phyloP scores from a whole-genome alignment of 2,888 invertebrate genomes.

The Dryococelus australis region DNA sequence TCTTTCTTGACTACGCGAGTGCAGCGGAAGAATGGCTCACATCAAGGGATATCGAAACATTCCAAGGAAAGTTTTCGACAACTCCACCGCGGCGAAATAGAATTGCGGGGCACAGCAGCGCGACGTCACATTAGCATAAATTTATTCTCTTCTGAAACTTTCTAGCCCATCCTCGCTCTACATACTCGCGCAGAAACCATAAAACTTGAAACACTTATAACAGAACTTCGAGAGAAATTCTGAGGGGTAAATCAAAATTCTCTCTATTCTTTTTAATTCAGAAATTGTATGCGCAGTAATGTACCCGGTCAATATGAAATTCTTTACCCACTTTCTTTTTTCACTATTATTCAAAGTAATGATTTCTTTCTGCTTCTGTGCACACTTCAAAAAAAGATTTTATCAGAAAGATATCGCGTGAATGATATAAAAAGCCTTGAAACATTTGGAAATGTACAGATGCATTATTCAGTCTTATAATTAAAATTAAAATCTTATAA shows the following conservation, averaged over 20 bases:
- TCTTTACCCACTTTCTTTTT: neutral
- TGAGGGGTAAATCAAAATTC: neutral
- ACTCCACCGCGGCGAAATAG: neutral
- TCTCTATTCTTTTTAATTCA: neutral
- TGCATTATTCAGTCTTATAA: too few relatives aligned
- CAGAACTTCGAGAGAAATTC: neutral
- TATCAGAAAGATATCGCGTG: too few relatives aligned
- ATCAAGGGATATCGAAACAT: neutral
- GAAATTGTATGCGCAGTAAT: neutral
- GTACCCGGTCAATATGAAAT: neutral
- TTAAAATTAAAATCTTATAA: too few relatives aligned
- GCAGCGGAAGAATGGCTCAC: neutral
- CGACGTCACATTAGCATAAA: conserved; percentile 8
- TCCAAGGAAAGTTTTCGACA: neutral
- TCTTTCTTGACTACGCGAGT: neutral
- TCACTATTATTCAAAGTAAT: neutral
- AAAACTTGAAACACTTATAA: conserved; percentile 3
- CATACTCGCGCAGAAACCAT: neutral
- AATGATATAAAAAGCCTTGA: too few relatives aligned
- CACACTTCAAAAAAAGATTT: too few relatives aligned
- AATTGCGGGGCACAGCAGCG: neutral
- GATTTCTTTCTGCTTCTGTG: neutral
- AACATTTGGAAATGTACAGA: too few relatives aligned
- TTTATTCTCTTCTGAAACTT: neutral
- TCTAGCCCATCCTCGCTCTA: neutral